Evolutionary conservation across 2,113 vertebrate genomes (phyloP).

Genomic region (Conger conger): DNA sequence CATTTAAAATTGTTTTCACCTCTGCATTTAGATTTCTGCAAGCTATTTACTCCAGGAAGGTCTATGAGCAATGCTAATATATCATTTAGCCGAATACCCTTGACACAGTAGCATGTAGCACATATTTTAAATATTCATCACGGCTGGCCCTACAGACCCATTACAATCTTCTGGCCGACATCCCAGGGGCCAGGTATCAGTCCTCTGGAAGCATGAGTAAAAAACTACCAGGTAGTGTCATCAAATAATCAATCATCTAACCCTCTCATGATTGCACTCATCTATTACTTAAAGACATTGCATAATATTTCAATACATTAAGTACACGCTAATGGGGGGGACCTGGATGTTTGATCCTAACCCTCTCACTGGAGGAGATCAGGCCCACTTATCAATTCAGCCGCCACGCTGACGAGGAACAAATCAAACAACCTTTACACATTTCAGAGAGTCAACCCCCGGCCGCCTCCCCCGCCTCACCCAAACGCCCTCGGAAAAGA

Average conservation of each 20-base stretch:
- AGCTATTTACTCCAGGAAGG: slow-evolving; percentile 11
- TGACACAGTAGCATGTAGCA: slow-evolving; percentile 49
- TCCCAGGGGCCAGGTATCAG: slow-evolving; percentile 31
- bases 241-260: slow-evolving; percentile 65
- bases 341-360: background rate
- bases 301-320: slow-evolving; percentile 67
- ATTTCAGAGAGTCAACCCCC: slow-evolving; percentile 2
- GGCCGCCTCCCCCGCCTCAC: too few species aligned
- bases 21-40: background rate
- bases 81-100: slow-evolving; percentile 48
- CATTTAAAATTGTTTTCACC: background rate
- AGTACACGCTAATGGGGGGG: slow-evolving; percentile 35
- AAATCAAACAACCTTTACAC: slow-evolving; percentile 32
- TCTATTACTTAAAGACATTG: slow-evolving; percentile 55
- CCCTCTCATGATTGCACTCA: slow-evolving; percentile 45
- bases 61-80: slow-evolving; percentile 31
- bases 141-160: slow-evolving; percentile 51
- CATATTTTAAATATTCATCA: slow-evolving; percentile 67
- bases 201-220: slow-evolving; percentile 47
- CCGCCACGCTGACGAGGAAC: slow-evolving; percentile 41
- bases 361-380: slow-evolving; percentile 15
- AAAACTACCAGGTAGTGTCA: slow-evolving; percentile 51
- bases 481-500: background rate
- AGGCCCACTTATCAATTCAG: slow-evolving; percentile 40
- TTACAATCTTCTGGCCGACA: slow-evolving; percentile 45